Evolutionary conservation across 2,797 vertebrate genomes (phyloP), one percentile per base, ranked within the genome.

Genomic region (Pipistrellus pipistrellus): DNA sequence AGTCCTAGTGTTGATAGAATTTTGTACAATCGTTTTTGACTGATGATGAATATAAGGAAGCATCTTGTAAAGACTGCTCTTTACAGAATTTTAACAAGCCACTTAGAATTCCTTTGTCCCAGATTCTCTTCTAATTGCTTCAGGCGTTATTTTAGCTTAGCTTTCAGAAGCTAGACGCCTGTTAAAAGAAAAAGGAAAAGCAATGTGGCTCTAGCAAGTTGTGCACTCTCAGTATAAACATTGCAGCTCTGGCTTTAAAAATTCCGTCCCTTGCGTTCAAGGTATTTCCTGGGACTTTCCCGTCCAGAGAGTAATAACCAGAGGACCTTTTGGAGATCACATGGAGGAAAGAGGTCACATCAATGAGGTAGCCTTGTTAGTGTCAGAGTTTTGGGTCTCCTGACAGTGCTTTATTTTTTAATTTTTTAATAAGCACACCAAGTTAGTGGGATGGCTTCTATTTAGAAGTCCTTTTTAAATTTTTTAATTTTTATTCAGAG

Each of bases 11-110:
- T 96, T 90, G 94, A n/a, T 23, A 32, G 35, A 69, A 93, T 96
- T 97, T 81, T 69, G 12, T 94, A 72, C 41, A 75, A 59, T 92
- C 48, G 21, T 44, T 85, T 95, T 30, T 96, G 72, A 85, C 88
- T 92, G 25, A 41, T 84, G 38, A 59, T 88, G 51, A 80, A 23
- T 83, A 23, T 71, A 71, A 93, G 82, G 81, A 88, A 85, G 30
- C 15, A 27, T 78, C 57, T 66, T 73, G 48, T 62, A 57, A 75
- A 53, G 44, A 78, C 64, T 85, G 55, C 59, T 96, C 85, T 90
- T 86, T 77, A 84, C n/a, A 82, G 76, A 88, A 87, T 93, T 85
- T 53, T 72, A 87, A 27, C 32, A 90, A 80, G 51, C 46, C n/a
- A 15, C 75, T 88, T 87, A 88, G 68, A 88, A 83, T 89, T 30